Conservation (phyloP, 1,140 invertebrate genomes). For the Aphis craccivora region DNA sequence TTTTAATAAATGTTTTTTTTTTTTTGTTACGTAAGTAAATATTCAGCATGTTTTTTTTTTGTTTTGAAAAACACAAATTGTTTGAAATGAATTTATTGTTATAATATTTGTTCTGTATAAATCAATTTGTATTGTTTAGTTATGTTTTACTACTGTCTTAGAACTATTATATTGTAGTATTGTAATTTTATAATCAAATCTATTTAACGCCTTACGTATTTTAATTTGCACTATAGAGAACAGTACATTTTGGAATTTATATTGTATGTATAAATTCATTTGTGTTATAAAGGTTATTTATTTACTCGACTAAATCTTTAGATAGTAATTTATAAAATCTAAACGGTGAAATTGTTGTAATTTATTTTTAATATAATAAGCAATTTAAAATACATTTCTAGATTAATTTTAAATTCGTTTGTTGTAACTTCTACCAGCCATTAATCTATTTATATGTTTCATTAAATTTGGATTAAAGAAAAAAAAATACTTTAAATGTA, state of each 20-base stretch:
- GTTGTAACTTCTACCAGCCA: background rate
- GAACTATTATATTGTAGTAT: background rate
- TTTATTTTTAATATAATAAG: slow-evolving; percentile 12
- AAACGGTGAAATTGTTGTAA: background rate
- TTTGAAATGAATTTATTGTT: too few relatives aligned
- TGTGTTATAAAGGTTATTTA: background rate
- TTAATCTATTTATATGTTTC: background rate
- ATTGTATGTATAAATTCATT: background rate
- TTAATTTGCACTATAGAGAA: background rate
- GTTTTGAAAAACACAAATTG: too few relatives aligned
- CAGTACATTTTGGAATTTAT: background rate
- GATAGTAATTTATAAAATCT: background rate
- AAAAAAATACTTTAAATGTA: background rate
- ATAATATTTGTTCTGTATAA: background rate
- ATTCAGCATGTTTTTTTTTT: too few relatives aligned
- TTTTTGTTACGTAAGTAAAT: background rate
- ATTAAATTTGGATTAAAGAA: background rate
- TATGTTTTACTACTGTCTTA: background rate
- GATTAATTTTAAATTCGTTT: background rate
- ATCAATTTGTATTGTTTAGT: background rate
- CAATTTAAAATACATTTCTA: background rate
- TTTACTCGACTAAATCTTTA: background rate
- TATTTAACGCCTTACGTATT: background rate
- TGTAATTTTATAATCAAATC: background rate
- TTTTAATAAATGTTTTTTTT: background rate